Evolutionary conservation across 2,113 vertebrate genomes (phyloP).

Genomic region (Ornithorhynchus anatinus): DNA sequence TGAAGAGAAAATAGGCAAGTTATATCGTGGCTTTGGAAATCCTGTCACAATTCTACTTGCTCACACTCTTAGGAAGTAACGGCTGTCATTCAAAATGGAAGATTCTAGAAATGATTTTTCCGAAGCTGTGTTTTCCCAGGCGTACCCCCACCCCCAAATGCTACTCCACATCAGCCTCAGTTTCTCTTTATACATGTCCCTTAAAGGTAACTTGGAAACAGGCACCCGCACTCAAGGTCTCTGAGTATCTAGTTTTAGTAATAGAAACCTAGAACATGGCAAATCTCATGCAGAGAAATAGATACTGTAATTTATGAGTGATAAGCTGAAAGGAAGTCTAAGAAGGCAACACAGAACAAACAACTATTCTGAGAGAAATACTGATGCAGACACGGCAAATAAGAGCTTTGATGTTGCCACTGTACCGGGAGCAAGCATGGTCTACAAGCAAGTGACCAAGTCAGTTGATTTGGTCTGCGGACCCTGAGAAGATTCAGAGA

Average conservation of each 20-base stretch:
- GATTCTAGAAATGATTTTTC: background rate
- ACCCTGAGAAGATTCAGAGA: background rate
- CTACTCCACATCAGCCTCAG: background rate
- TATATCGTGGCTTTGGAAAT: background rate
- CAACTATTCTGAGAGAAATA: background rate
- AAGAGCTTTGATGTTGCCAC: background rate
- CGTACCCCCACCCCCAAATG: rapidly evolving
- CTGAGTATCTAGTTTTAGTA: background rate
- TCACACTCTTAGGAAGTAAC: background rate
- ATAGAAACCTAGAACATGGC: background rate
- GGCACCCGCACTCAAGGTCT: background rate
- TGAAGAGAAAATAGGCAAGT: slow-evolving; percentile 58
- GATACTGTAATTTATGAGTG: background rate
- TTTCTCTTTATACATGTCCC: background rate
- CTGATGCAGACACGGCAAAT: slow-evolving; percentile 35
- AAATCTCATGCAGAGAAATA: slow-evolving; percentile 23
- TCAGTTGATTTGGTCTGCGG: background rate
- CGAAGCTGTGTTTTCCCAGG: no score
- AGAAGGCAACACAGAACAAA: slow-evolving; percentile 9
- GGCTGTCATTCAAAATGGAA: background rate
- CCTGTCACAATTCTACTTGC: background rate
- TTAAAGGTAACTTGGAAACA: background rate
- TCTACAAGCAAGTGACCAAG: background rate
- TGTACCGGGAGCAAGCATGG: background rate
- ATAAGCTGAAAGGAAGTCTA: slow-evolving; percentile 1